Base-by-base conservation (phyloP, 2,888 invertebrate genomes). In the Peribatodes rhomboidaria region DNA sequence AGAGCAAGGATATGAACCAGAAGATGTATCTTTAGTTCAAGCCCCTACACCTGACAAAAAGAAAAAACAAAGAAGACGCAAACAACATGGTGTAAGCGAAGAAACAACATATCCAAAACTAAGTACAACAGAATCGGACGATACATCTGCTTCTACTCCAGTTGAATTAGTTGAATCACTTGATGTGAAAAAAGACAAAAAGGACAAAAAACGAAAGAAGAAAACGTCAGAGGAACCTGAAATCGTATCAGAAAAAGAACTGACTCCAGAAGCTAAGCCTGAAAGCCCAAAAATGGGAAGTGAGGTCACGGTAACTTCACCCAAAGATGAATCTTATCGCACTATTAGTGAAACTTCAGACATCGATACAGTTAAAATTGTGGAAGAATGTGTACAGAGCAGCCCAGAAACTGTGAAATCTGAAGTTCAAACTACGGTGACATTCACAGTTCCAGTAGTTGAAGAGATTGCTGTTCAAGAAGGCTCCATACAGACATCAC, bases 1-100 rank as follows among this genome's bases (percentile, higher is more conserved):
- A 81, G 95, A 95, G 79, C 92, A 92, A 67, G 96, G 96, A n/a
- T 97, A 97, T 78, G 96, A 97, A 81, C 94, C 96, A 10, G 97
- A 96, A 77, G 94, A 95, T 70, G 90, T 95, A 68, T 95, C 95
- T 1, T 88, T 94, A 20, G 93, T 78, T 31, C 79, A 76, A 63
- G 68, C 79, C 9, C 57, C 70, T 37, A 73, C 78, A 39, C 77
- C 84, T 10, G 85, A 86, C 22, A 88, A 84, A 66, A 95, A 76
- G 94, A 95, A 84, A 92, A 95, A 86, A 81, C 94, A 86, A 67
- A 94, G 80, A 82, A 93, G 81, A 89, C 87, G 84, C 13, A 90
- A 87, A 66, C 76, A 82, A 59, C 85, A 84, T 41, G 85, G 67
- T n/a, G 70, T 81, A 1, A 92, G 91, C 69, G 92, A 92, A 76